Evolutionary conservation across 2,888 invertebrate genomes (phyloP), one percentile per base, ranked within the genome.

Genomic region (Strigamia maritima): DNA sequence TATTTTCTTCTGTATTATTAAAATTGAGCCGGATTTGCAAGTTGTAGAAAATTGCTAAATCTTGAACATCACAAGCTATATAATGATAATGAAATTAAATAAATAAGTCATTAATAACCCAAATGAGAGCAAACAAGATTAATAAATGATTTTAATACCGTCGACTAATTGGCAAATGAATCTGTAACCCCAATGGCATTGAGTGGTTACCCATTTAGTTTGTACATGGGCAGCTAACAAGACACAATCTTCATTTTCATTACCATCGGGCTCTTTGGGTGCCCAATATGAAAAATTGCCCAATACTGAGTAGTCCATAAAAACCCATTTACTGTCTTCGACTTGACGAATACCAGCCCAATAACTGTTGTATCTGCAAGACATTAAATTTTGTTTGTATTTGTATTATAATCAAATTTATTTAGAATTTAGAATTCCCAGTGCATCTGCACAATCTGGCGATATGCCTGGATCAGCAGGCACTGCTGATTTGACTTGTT

Each of bases 141-240:
- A 31, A 31, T 31, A 35, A 6, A 35, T 8, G 10, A 8, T 8
- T 8, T 35, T 10, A 7, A 22, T 38, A 24, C 40, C 40, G 75
- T 38, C 75, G 24, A 31, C 26, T 22, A 75, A 40, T 75, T 79
- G 79, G 24, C 79, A 79, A 28, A 79, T 40, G 40, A 79, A 79
- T 24, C 79, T 28, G 40, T 79, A 79, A 12, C 79, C 79, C 79
- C 79, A 79, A 24, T 79, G 79, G 40, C 79, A 79, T 14, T 40
- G 38, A 3, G 79, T 75, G 1, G 79, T 79, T 0, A 75, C 75
- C 79, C 79, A 79, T 19, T 75, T 70, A 1, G 75, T 40, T 14
- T 40, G 24, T 8, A 22, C 40, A 22, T 28, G n/a, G 19, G 79
- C 22, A n/a, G 74, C 79, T 74, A 79, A 26, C 10, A 75, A 28